Conservation (phyloP, 2,113 vertebrate genomes). For the Calyptomena viridis region DNA sequence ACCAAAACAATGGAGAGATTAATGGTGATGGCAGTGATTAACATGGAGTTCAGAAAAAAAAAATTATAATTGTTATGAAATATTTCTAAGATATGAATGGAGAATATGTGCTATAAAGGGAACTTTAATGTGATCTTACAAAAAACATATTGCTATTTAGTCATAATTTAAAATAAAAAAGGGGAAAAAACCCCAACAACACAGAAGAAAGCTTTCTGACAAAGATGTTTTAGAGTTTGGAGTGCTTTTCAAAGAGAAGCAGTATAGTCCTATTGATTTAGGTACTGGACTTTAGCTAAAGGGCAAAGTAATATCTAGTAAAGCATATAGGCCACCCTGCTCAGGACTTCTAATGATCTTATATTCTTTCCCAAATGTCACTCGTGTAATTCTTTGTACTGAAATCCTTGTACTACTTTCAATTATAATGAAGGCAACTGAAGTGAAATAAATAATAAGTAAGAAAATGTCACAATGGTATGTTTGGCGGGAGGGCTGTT, state of each 20-base stretch:
- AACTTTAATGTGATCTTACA: not conserved
- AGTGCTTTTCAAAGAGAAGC: slow-evolving; percentile 20
- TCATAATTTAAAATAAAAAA: not conserved
- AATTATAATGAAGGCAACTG: slow-evolving; percentile 10
- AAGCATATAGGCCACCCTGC: not conserved
- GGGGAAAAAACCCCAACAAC: not conserved
- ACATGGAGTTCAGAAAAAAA: not conserved
- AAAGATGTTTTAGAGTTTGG: not conserved
- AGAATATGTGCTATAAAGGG: not conserved
- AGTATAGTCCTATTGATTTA: slow-evolving; percentile 26
- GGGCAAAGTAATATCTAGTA: slow-evolving; percentile 39
- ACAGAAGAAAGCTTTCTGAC: not conserved
- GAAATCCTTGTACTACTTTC: slow-evolving; percentile 8
- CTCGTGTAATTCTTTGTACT: slow-evolving; percentile 45
- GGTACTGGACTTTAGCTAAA: slow-evolving; percentile 39
- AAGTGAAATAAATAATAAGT: not conserved
- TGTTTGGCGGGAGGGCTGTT: not conserved
- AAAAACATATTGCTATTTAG: not conserved
- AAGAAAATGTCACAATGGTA: not conserved
- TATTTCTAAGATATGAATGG: not conserved
- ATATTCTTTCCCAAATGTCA: slow-evolving; percentile 54
- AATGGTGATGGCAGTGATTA: not conserved
- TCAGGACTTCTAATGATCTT: slow-evolving; percentile 42
- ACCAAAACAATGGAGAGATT: not conserved
- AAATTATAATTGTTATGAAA: not conserved